Evolutionary conservation across 2,888 invertebrate species (phyloP), one percentile per base, ranked within the genome.

Genomic region (Stegophylla sp.): DNA sequence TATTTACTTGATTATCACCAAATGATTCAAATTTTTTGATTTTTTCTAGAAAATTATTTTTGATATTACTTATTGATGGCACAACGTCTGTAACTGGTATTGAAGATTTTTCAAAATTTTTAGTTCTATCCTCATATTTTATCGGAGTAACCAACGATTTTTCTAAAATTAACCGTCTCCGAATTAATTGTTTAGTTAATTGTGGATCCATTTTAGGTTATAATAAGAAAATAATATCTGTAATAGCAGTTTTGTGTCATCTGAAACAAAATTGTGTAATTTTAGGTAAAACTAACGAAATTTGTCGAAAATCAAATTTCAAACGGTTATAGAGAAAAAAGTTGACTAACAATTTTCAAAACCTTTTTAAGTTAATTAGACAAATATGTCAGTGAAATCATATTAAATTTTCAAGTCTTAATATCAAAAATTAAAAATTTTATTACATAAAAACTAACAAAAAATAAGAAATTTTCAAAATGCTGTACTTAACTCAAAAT

Each of bases 11-110:
- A 51, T 51, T 59, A 4, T 79, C 53, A 10, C 26, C 23, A 23
- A 79, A 79, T n/a, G 79, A 79, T 71, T 79, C 79, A 26, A 79
- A 79, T 61, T 23, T 61, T 61, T 51, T 79, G 0, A 79, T 61
- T 71, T 71, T 79, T 41, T 79, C 69, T 13, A 61, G n/a, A 51
- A 79, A 79, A 71, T 71, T 69, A 15, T 63, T 34, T 61, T 77
- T 76, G 20, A 53, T 53, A 43, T 76, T 43, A 66, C 26, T 66
- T n/a, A n/a, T n/a, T n/a, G 51, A 13, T 17, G 53, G 12, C 43
- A 13, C n/a, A 41, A 26, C 10, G 59, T 71, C 41, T 3, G 45
- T 26, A 9, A 23, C 10, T 23, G 45, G 23, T 53, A 41, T 23
- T n/a, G 53, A 43, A 13, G 26, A 26, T 53, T 4, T 0, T 4